These are phyloP conservation scores for Cantharis lateralis DNA, from an alignment of 2,888 invertebrate genomes.

Conservation along the genomic window DNA sequence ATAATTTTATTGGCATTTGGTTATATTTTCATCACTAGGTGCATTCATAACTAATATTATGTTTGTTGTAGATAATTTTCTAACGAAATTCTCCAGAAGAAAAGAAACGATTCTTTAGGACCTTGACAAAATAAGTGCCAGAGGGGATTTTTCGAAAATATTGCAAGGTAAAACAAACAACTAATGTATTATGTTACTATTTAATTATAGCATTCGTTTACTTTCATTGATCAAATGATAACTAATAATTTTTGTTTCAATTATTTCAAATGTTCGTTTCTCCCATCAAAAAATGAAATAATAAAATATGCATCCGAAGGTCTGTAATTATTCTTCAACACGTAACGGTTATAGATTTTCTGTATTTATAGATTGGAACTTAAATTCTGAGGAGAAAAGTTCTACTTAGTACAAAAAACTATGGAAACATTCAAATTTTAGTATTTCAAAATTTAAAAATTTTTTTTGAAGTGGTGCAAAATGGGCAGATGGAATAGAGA, in stretches of 20 bases:
- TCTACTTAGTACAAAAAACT: neutral
- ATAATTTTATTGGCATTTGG: too few relatives aligned
- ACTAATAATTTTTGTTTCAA: neutral
- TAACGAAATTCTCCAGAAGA: too few relatives aligned
- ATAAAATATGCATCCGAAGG: constrained; percentile 1
- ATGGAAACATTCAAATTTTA: neutral
- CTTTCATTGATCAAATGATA: neutral
- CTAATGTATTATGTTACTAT: neutral
- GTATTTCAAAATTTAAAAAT: neutral
- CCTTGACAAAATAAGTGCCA: neutral
- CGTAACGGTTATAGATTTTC: neutral
- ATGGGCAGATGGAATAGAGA: neutral
- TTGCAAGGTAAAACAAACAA: neutral
- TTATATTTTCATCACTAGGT: too few relatives aligned
- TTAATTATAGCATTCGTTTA: neutral
- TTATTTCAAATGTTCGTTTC: neutral
- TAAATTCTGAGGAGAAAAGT: neutral
- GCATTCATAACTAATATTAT: too few relatives aligned
- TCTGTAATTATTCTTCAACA: neutral
- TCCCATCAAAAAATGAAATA: neutral
- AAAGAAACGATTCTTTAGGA: too few relatives aligned
- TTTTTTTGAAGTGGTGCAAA: neutral
- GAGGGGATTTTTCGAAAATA: neutral
- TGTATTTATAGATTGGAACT: neutral
- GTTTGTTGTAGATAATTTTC: too few relatives aligned